Evolutionary conservation across 2,888 invertebrate genomes (phyloP).

Genomic region (Papilio elwesi): DNA sequence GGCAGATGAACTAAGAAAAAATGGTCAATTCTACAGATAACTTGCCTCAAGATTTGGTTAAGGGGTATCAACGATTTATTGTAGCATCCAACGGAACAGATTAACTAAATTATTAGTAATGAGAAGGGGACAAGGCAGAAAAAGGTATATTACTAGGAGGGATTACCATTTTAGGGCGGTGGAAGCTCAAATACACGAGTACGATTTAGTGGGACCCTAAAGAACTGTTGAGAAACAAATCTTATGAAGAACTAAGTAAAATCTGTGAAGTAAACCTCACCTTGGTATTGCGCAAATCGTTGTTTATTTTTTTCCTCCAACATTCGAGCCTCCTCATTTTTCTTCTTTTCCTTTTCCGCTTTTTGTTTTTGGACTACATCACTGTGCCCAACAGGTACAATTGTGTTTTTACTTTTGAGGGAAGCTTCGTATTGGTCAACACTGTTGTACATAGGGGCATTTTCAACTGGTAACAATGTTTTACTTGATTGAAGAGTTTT

Average conservation of each 20-base stretch:
- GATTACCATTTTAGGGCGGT: too few relatives aligned
- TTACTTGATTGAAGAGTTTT: slow-evolving; percentile 87
- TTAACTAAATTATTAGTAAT: too few relatives aligned
- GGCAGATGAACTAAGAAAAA: too few relatives aligned
- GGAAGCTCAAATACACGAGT: too few relatives aligned
- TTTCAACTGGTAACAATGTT: slow-evolving; percentile 79
- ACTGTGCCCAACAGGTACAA: slow-evolving; percentile 62
- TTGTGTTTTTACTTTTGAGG: slow-evolving; percentile 48
- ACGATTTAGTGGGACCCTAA: too few relatives aligned
- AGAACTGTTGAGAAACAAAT: too few relatives aligned
- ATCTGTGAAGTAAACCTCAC: slow-evolving; percentile 65
- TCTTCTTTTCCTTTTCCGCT: slow-evolving; percentile 62
- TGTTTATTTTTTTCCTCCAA: slow-evolving; percentile 70
- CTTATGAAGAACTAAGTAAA: not conserved
- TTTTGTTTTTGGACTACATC: slow-evolving; percentile 64
- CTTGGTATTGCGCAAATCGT: slow-evolving; percentile 70
- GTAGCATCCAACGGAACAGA: too few relatives aligned
- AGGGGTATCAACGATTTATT: too few relatives aligned
- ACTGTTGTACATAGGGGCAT: slow-evolving; percentile 88
- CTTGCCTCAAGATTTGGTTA: too few relatives aligned
- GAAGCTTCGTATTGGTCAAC: slow-evolving; percentile 83
- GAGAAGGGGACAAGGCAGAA: too few relatives aligned
- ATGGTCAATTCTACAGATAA: too few relatives aligned
- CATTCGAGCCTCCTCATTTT: slow-evolving; percentile 54
- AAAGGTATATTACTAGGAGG: too few relatives aligned